phyloP scores from a whole-genome alignment of 2,888 invertebrate genomes.

The Amblyjoppa fuscipennis region DNA sequence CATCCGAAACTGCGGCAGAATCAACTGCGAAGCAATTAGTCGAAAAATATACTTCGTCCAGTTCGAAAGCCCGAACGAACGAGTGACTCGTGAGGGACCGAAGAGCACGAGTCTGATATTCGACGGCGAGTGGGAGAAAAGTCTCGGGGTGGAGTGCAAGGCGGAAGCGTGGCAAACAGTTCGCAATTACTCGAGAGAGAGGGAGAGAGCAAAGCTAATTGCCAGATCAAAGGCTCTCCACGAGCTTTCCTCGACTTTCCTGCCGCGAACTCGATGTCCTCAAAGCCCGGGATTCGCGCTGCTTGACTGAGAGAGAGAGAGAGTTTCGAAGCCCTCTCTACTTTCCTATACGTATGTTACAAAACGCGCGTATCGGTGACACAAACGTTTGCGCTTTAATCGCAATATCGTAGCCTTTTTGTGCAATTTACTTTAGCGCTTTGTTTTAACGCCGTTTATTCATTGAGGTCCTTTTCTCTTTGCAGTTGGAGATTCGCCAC shows the following conservation, averaged over 20 bases:
- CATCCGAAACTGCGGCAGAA: neutral
- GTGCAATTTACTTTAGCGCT: neutral
- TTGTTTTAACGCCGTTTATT: neutral
- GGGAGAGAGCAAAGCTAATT: conserved; percentile 68
- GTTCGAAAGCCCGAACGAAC: neutral
- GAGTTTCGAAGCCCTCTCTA: conserved; percentile 22
- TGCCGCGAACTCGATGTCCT: conserved; percentile 31
- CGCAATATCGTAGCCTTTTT: neutral
- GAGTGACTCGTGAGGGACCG: neutral
- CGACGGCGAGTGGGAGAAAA: neutral
- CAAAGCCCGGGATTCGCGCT: neutral
- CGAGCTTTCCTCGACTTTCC: conserved; percentile 51
- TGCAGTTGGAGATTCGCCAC: conserved; percentile 78
- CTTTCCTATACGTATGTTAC: neutral
- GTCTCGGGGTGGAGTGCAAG: neutral
- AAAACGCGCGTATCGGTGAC: neutral
- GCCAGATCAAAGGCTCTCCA: conserved; percentile 70
- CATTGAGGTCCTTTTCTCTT: conserved; percentile 68
- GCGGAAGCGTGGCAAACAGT: conserved; percentile 28
- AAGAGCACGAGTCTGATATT: conserved; percentile 14
- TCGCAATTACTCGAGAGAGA: conserved; percentile 8
- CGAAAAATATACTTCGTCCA: neutral
- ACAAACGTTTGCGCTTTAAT: neutral
- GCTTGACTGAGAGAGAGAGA: neutral
- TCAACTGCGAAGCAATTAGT: conserved; percentile 15